Evolutionary conservation across 1,140 invertebrate genomes (phyloP).

Genomic region (Saccostrea glomerata): DNA sequence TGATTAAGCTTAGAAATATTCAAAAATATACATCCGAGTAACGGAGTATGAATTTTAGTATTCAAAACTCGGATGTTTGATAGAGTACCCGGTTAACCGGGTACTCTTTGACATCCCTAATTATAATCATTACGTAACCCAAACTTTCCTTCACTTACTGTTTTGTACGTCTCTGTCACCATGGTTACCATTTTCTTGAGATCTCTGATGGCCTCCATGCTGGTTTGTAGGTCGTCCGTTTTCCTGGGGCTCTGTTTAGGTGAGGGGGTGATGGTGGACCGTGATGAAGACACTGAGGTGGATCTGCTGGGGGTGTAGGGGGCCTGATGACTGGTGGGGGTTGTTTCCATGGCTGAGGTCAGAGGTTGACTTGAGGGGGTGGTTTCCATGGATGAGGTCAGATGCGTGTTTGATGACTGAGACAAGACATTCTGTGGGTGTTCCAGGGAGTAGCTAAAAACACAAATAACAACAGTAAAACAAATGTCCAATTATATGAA

Average conservation of each 20-base stretch:
- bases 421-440: conserved; percentile 15
- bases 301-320: neutral
- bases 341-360: neutral
- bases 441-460: conserved; percentile 5
- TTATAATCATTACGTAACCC: too few relatives aligned
- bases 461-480: neutral
- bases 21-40: too few relatives aligned
- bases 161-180: conserved; percentile 1
- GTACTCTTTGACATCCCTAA: too few relatives aligned
- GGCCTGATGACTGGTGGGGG: neutral
- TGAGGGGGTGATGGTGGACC: neutral
- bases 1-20: too few relatives aligned
- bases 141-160: neutral
- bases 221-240: conserved; percentile 11
- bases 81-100: too few relatives aligned
- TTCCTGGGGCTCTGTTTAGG: conserved; percentile 16
- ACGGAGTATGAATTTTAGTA: too few relatives aligned
- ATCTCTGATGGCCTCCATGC: conserved; percentile 48
- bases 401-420: neutral
- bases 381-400: neutral
- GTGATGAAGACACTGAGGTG: conserved; percentile 29
- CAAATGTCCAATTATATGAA: too few relatives aligned
- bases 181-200: conserved; percentile 28
- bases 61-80: too few relatives aligned
- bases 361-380: neutral